Conservation (phyloP, 1,140 invertebrate species). For the Arctopsyche grandis region DNA sequence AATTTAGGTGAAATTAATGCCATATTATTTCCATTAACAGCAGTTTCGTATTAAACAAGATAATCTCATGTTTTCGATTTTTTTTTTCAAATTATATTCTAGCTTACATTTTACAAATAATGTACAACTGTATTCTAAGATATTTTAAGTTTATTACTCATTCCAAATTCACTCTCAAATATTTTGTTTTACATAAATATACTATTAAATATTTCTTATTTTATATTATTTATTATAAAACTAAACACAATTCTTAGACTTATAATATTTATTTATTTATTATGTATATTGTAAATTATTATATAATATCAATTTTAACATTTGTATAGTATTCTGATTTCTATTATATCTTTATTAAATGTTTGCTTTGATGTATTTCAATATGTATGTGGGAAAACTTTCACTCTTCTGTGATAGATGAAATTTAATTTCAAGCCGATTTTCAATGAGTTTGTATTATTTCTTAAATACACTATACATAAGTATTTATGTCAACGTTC, state of each 20-base stretch:
- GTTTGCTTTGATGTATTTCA: no score
- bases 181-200: neutral
- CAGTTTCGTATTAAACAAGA: neutral
- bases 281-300: neutral
- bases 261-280: slow-evolving; percentile 3
- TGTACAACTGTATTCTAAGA: no score
- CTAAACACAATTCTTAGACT: neutral
- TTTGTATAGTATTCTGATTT: neutral
- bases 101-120: no score
- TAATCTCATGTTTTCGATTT: neutral
- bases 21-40: neutral
- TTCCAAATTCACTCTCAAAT: neutral
- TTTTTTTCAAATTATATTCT: neutral
- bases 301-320: neutral
- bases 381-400: no score
- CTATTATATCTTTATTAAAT: neutral
- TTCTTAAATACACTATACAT: neutral
- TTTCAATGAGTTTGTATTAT: neutral
- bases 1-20: no score
- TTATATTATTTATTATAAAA: neutral
- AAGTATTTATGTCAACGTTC: no score
- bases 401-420: no score
- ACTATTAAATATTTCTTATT: neutral
- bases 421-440: neutral
- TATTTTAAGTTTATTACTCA: neutral